These are phyloP conservation scores for Branchellion lobata DNA, from an alignment of 2,888 invertebrate species.

Conservation along the genomic window DNA sequence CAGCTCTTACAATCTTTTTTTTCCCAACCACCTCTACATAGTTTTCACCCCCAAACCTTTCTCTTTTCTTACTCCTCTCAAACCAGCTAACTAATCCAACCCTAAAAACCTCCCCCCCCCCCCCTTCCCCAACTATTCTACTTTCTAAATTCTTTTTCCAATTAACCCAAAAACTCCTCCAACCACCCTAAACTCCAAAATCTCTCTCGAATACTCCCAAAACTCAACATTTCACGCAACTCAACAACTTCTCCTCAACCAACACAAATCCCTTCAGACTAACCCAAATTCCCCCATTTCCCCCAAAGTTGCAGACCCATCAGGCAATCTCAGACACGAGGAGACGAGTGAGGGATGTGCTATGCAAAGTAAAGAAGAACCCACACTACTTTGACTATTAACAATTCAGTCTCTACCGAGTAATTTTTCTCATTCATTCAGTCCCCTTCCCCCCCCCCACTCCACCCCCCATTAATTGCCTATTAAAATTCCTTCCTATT, in stretches of 20 bases:
- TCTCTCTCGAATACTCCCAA: not conserved
- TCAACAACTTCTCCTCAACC: not conserved
- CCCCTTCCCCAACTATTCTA: not conserved
- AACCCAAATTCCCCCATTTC: not conserved
- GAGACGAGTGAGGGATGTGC: conserved; percentile 31
- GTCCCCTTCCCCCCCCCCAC: too few species aligned
- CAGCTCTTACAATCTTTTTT: too few species aligned
- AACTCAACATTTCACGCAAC: not conserved
- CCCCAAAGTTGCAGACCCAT: conserved; percentile 13
- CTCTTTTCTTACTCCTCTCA: not conserved
- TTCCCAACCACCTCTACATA: too few species aligned
- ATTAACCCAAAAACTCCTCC: not conserved
- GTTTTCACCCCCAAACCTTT: not conserved
- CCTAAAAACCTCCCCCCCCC: not conserved
- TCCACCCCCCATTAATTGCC: too few species aligned
- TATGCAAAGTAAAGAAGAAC: conserved; percentile 42
- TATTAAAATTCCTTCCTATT: too few species aligned
- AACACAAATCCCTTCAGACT: not conserved
- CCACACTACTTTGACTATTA: conserved; percentile 36
- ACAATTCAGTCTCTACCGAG: not conserved
- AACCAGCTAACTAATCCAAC: not conserved
- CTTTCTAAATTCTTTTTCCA: not conserved
- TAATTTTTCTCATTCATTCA: too few species aligned
- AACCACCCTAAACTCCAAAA: not conserved
- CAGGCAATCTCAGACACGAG: conserved; percentile 26